Conservation (phyloP, 35 echinoderm and acorn worm genomes). For the Acanthaster planci region DNA sequence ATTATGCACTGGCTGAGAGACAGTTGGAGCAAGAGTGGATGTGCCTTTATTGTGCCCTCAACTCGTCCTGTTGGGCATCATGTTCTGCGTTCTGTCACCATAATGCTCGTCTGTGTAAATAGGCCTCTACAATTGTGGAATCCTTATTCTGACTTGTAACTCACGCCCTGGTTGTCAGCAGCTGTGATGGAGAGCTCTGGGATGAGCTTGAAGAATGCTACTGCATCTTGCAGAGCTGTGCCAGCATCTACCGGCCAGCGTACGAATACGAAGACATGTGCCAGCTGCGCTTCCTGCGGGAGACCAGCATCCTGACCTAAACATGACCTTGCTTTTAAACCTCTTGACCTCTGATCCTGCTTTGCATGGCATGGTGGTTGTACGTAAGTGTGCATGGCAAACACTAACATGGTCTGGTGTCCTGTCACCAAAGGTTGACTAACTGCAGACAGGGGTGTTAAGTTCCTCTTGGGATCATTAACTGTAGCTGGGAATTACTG, state of each 20-base stretch:
- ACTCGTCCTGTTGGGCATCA: neutral
- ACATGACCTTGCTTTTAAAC: neutral
- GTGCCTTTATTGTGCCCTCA: neutral
- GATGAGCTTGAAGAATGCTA: constrained; percentile 37
- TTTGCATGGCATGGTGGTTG: constrained; percentile 14
- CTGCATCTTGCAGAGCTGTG: constrained; percentile 41
- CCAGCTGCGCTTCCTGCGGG: neutral
- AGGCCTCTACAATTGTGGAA: too few species aligned
- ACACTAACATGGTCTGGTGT: neutral
- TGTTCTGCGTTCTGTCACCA: neutral
- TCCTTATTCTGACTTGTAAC: neutral
- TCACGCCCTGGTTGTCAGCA: neutral
- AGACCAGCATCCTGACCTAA: constrained; percentile 12
- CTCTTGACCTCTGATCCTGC: neutral
- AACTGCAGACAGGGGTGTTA: neutral
- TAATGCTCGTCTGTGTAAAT: neutral
- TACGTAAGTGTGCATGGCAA: neutral
- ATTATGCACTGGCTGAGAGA: too few species aligned
- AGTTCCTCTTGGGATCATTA: neutral
- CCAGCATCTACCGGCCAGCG: neutral
- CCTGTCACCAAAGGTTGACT: neutral
- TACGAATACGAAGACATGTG: constrained; percentile 1
- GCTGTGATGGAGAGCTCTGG: constrained; percentile 29
- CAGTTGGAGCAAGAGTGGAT: too few species aligned
- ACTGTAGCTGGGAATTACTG: neutral